A percentile compares a stretch with the other conserved stretches of the same genome.
Conservation (phyloP, 1,140 invertebrate species). For the Drosophila varians region DNA sequence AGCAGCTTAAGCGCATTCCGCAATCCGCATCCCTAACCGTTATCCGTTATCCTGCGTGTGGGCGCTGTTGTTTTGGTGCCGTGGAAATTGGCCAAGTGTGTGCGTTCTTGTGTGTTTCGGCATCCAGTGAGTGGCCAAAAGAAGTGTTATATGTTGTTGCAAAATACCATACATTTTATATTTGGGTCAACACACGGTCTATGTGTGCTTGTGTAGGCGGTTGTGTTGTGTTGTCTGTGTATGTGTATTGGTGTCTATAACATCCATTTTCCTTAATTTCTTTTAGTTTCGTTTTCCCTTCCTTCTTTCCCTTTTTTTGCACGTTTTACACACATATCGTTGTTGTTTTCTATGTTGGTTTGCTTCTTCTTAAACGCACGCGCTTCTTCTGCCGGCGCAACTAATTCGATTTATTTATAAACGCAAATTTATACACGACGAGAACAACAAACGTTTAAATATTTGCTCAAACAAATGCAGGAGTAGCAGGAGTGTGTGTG, state of each 20-base stretch:
- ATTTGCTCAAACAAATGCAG: conserved; percentile 32
- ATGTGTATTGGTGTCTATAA: conserved; percentile 19
- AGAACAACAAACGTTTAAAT: conserved; percentile 17
- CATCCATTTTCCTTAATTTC: conserved; percentile 32
- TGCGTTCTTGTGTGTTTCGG: neutral
- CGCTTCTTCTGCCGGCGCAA: conserved; percentile 49
- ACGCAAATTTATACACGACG: conserved; percentile 32
- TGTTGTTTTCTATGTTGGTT: conserved; percentile 24
- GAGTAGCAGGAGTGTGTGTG: neutral
- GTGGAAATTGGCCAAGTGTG: neutral
- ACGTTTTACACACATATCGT: neutral
- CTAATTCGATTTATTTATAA: conserved; percentile 59
- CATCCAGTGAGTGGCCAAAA: neutral
- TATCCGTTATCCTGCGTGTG: conserved; percentile 1
- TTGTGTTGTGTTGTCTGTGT: neutral
- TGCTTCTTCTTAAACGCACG: conserved; percentile 27
- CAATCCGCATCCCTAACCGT: neutral
- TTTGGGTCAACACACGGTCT: neutral
- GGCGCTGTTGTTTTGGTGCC: neutral
- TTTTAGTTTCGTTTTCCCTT: conserved; percentile 10
- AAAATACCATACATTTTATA: conserved; percentile 1
- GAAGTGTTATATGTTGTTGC: neutral
- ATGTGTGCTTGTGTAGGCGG: neutral
- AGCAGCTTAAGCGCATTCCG: neutral
- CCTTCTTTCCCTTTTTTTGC: neutral